Percentiles rank a stretch among this genome's conserved stretches.
Conservation (phyloP, 2,888 invertebrate genomes). For the Cheilosia vulpina region DNA sequence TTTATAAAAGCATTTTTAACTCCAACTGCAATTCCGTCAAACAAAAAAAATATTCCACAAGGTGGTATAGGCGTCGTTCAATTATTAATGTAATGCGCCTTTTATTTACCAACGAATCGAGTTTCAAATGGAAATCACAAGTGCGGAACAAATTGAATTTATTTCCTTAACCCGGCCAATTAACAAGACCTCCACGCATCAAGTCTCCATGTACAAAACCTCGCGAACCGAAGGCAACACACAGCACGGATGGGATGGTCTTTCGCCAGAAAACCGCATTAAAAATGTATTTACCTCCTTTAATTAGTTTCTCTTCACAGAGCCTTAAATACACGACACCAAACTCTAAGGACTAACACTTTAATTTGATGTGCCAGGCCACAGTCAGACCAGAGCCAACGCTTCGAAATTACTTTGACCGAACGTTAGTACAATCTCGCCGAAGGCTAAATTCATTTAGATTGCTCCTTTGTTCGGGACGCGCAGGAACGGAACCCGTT, state of each 20-base stretch:
- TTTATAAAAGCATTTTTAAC: too few relatives aligned
- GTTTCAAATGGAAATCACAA: slow-evolving; percentile 20
- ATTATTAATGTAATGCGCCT: slow-evolving; percentile 26
- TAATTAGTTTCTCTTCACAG: slow-evolving; percentile 76
- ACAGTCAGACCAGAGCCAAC: slow-evolving; percentile 35
- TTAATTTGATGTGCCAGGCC: slow-evolving; percentile 67
- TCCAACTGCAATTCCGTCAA: too few relatives aligned
- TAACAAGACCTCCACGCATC: slow-evolving; percentile 33
- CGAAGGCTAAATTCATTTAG: slow-evolving; percentile 77
- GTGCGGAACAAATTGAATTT: slow-evolving; percentile 55
- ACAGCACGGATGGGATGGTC: slow-evolving; percentile 39
- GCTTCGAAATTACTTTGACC: slow-evolving; percentile 67
- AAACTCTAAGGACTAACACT: slow-evolving; percentile 68
- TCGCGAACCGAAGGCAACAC: slow-evolving; percentile 20
- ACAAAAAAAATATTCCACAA: too few relatives aligned
- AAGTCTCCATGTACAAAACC: slow-evolving; percentile 1
- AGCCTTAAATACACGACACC: slow-evolving; percentile 66
- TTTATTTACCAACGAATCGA: slow-evolving; percentile 31
- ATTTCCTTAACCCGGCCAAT: slow-evolving; percentile 45
- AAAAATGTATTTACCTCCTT: slow-evolving; percentile 77
- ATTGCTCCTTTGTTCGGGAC: slow-evolving; percentile 66
- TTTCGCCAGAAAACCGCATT: slow-evolving; percentile 74
- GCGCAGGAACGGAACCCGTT: slow-evolving; percentile 59
- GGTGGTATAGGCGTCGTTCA: background rate
- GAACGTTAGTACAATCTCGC: slow-evolving; percentile 69